Evolutionary conservation across 2,888 invertebrate species (phyloP).

Genomic region (Nymphalis c-album): DNA sequence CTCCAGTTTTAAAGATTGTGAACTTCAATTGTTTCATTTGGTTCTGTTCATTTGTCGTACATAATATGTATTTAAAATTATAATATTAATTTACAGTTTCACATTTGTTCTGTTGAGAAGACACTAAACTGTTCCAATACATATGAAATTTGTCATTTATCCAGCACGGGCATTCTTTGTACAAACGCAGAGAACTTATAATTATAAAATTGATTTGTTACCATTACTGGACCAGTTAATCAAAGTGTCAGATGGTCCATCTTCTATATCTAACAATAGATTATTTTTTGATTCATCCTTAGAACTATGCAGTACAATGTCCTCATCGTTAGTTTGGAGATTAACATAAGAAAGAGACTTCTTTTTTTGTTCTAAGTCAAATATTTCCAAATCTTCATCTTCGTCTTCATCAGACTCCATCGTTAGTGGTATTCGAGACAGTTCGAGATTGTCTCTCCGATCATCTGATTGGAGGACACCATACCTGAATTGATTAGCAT

Average conservation of each 20-base stretch:
- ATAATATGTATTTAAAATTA: too few species aligned
- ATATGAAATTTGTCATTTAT: constrained; percentile 22
- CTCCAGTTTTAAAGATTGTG: too few species aligned
- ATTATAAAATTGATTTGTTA: constrained; percentile 72
- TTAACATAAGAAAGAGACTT: constrained; percentile 74
- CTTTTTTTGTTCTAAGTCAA: constrained; percentile 73
- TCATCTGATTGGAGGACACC: constrained; percentile 76
- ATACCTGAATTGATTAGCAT: constrained; percentile 75
- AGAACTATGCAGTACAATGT: constrained; percentile 56
- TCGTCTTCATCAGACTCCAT: constrained; percentile 78
- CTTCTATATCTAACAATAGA: constrained; percentile 71
- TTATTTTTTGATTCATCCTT: constrained; percentile 57
- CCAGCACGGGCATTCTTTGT: background rate
- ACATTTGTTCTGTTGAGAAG: too few species aligned
- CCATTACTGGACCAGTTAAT: constrained; percentile 71
- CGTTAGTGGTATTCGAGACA: constrained; percentile 70
- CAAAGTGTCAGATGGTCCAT: constrained; percentile 61
- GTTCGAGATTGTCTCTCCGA: constrained; percentile 67
- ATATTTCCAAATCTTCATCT: constrained; percentile 76
- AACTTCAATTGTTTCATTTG: too few species aligned
- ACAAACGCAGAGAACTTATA: background rate
- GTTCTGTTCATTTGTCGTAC: too few species aligned
- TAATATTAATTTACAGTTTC: too few species aligned
- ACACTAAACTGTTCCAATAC: background rate
- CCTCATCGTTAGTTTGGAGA: constrained; percentile 67